These are phyloP conservation scores for Sarcophaga caerulescens DNA, from an alignment of 2,888 invertebrate species.

Conservation along the genomic window DNA sequence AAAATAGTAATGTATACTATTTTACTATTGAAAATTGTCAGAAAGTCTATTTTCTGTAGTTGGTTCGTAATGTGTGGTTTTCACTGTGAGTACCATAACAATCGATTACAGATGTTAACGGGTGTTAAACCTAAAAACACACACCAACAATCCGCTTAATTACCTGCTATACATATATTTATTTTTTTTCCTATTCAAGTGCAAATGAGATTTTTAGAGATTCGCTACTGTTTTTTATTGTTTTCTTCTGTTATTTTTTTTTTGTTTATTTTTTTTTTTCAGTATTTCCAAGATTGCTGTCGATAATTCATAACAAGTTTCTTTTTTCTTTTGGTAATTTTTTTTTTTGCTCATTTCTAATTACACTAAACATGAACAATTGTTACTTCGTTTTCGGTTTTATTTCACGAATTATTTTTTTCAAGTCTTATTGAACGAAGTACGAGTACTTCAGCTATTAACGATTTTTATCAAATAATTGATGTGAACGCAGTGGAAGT, in stretches of 20 bases:
- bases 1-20: too few relatives aligned
- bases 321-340: not conserved
- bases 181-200: not conserved
- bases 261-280: not conserved
- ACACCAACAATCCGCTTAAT: not conserved
- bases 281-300: not conserved
- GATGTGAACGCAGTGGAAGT: constrained; percentile 28
- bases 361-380: not conserved
- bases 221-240: constrained; percentile 9
- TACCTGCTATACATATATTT: not conserved
- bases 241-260: too few relatives aligned
- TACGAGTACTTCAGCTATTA: not conserved
- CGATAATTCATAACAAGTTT: not conserved
- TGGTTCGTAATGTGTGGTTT: too few relatives aligned
- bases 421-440: not conserved
- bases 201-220: not conserved
- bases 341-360: not conserved
- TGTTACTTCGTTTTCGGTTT: not conserved
- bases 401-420: not conserved
- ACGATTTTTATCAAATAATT: constrained; percentile 22
- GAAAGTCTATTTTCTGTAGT: too few relatives aligned
- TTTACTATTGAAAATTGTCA: too few relatives aligned
- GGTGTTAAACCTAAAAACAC: not conserved
- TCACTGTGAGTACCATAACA: not conserved
- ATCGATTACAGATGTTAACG: constrained; percentile 16